Evolutionary conservation across 2,113 vertebrate genomes (phyloP), one percentile per base, ranked within the genome.

Genomic region (Pteruthius melanotis): DNA sequence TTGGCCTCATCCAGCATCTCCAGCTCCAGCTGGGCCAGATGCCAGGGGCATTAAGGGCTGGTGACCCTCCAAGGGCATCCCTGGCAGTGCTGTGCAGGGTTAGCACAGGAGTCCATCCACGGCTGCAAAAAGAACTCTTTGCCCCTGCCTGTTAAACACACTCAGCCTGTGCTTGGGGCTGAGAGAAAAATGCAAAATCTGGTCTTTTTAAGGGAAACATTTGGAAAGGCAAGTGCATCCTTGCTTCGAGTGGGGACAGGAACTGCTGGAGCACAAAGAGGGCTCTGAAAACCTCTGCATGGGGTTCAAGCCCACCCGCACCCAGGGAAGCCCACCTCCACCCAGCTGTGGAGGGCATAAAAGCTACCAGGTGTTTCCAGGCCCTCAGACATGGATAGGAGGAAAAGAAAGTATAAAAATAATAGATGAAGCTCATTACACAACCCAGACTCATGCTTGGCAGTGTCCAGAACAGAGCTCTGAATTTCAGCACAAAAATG

Each of bases 401-500:
- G 1, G 1, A 4, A 28, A 59, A 74, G 13, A 17, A 66, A 74
- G n/a, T 7, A 22, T 2, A 45, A 54, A 53, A 64, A 56, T 33
- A 88, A 83, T 71, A 60, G 87, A 59, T 42, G 85, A 77, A 86
- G 76, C 47, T 70, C 47, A 63, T 93, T 92, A 81, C 68, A 78
- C 83, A 89, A 64, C 57, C 72, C 95, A 91, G 95, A 52, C 64
- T 92, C 69, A 11, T 3, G 15, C 74, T 92, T 94, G 94, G 96
- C 95, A 97, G 91, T 4, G 4, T 81, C 83, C 42, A 93, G 69
- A 76, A 37, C 0, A 0, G 77, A 94, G 83, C 87, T 49, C 95
- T 90, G 87, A 83, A 94, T 71, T 92, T 89, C 96, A 91, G 81
- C 76, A 40, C 94, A 94, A 94, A 95, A 93, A 95, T 72, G 86